Base-by-base conservation (phyloP, 2,797 vertebrate species). In the Poeciliopsis turneri region DNA sequence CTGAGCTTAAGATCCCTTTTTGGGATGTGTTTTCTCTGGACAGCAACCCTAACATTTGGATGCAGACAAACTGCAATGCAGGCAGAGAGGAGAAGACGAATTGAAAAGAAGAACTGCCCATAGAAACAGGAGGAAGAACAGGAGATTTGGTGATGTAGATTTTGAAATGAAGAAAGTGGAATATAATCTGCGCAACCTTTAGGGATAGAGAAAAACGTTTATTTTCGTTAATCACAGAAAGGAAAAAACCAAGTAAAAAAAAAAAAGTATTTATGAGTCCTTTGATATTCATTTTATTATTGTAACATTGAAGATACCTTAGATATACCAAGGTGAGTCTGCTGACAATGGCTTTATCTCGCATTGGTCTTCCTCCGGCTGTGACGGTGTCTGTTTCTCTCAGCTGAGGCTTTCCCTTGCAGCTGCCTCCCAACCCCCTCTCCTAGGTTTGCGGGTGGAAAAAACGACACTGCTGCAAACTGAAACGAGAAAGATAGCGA, bases 11-110 rank as follows among this genome's bases (percentile, higher is more conserved):
- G 73, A 59, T 43, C 12, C 33, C 8, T n/a, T 57, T 41, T 80
- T 84, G 79, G 86, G 82, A 82, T 16, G 61, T 92, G 86, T 95
- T 94, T 94, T 91, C 81, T 94, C 92, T 94, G 92, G 92, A 93
- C 82, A 75, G 71, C 81, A 82, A 86, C 84, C 87, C 90, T 89
- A 86, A 91, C 90, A 92, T 94, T 94, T 88, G 78, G 82, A 90
- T 88, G 78, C 77, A 91, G 87, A 88, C 80, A 76, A 86, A 88
- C 88, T 89, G 89, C 46, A 45, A 83, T 74, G 81, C 87, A 90
- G 80, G 82, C 82, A 75, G 76, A 72, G 75, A 77, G 81, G 83
- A 84, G 76, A 85, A 78, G 78, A 80, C 75, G 43, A 43, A 0
- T 33, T 51, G 39, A 74, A 83, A 76, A 79, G 57, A 72, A 74